Percentiles rank a stretch among this genome's conserved stretches.
phyloP scores from a whole-genome alignment of 92 coral and sea anemone genomes.

The Actinernus sp. region DNA sequence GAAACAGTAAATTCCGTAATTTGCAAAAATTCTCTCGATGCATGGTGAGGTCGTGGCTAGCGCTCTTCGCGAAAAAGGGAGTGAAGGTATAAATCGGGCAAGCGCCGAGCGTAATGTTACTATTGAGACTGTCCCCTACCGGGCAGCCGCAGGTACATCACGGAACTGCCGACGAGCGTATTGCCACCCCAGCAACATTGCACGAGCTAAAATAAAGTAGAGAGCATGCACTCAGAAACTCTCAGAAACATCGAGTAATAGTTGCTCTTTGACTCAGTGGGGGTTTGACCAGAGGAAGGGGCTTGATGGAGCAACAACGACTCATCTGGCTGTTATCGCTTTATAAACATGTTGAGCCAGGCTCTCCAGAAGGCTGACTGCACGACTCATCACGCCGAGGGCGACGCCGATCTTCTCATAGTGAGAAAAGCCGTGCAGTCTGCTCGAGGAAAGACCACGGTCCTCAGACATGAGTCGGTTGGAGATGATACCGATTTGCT shows the following conservation, averaged over 20 bases:
- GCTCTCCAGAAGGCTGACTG: slow-evolving; percentile 1
- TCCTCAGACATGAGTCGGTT: no score
- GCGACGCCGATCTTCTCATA: slow-evolving; percentile 32
- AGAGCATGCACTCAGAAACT: no score
- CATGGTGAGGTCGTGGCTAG: neutral
- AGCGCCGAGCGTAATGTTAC: slow-evolving; percentile 21
- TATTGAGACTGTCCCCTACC: slow-evolving; percentile 10
- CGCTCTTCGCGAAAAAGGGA: slow-evolving; percentile 20
- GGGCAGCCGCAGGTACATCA: slow-evolving; percentile 7
- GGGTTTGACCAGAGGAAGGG: no score
- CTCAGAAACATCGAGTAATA: no score
- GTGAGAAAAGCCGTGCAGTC: slow-evolving; percentile 18
- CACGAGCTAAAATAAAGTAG: no score
- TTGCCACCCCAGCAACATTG: slow-evolving; percentile 16
- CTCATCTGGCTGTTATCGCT: no score
- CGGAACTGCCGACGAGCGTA: slow-evolving; percentile 19
- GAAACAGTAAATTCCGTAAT: slow-evolving; percentile 6
- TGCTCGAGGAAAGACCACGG: neutral
- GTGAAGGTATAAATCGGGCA: slow-evolving; percentile 20
- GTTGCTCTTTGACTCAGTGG: no score
- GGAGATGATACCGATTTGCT: slow-evolving; percentile 40
- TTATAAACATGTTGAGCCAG: slow-evolving; percentile 20
- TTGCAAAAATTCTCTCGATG: slow-evolving; percentile 11
- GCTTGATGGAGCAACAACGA: no score
- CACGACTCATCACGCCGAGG: neutral